Evolutionary conservation across 2,888 invertebrate species (phyloP), one percentile per base, ranked within the genome.

Genomic region (Ormia ochracea): DNA sequence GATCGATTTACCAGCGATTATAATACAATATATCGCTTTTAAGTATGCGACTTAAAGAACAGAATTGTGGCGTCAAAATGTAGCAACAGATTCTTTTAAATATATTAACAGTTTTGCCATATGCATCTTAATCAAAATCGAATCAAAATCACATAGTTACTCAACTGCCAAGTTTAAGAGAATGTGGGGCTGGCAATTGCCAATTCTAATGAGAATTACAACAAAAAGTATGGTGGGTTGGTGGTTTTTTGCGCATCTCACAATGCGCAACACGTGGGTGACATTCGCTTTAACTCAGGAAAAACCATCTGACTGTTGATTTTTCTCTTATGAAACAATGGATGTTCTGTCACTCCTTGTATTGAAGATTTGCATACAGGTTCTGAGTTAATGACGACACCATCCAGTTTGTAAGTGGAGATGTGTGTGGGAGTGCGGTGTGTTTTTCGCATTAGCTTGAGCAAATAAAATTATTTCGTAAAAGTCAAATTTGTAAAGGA

Each of bases 191-290:
- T 6, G 5, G 28, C 14, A 36, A 12, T 26, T 14, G 31, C 9
- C 38, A 58, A 26, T 50, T 14, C 9, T 17, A 48, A 58, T 50
- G 56, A 50, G 7, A 12, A 28, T 70, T 43, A 50, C 19, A 28
- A 17, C 17, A 41, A 14, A n/a, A n/a, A n/a, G n/a, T 38, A 17
- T 65, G 21, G 28, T 70, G 2, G 12, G 10, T 5, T 33, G 1
- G 41, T 9, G 1, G 2, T n/a, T 59, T 43, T 68, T 48, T 68
- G 80, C 80, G 80, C 80, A 80, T 61, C 56, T 38, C 36, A 9
- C 63, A 58, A 31, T 56, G 80, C 80, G 76, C 80, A 80, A 54
- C 80, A 80, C 80, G 80, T 80, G 80, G 80, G 80, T 63, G 76
- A 61, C 26, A 38, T 48, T 74, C 56, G 6, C 17, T 36, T 33